phyloP scores from a whole-genome alignment of 2,888 invertebrate species.

The Melanophora roralis region DNA sequence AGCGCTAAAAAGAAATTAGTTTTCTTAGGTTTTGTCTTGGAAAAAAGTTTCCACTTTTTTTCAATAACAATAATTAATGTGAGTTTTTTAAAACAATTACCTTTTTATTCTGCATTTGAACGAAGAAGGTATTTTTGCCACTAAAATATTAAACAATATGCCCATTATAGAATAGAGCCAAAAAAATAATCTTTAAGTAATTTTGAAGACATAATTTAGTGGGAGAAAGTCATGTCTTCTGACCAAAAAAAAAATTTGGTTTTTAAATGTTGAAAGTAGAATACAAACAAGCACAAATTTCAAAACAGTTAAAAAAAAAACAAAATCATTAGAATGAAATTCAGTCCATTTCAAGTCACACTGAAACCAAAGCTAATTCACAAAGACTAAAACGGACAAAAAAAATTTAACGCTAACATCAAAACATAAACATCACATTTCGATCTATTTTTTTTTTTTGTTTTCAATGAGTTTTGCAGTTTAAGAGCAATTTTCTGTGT shows the following conservation, averaged over 20 bases:
- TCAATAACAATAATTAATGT: too few species aligned
- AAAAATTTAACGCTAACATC: slow-evolving; percentile 1
- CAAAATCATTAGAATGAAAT: slow-evolving; percentile 43
- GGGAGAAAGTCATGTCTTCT: slow-evolving; percentile 47
- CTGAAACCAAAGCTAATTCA: background rate
- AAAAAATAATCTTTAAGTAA: slow-evolving; percentile 16
- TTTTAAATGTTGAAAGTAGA: background rate
- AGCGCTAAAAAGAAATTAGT: too few species aligned
- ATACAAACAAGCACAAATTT: slow-evolving; percentile 3
- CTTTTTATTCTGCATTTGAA: too few species aligned
- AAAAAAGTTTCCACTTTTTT: too few species aligned
- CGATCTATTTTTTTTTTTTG: too few species aligned
- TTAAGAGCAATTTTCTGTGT: too few species aligned
- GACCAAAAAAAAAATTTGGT: slow-evolving; percentile 9
- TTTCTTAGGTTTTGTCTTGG: too few species aligned
- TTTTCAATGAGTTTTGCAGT: background rate
- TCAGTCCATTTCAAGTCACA: background rate
- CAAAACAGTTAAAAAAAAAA: slow-evolving; percentile 21
- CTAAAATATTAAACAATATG: too few species aligned
- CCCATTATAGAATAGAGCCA: background rate
- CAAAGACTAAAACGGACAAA: background rate
- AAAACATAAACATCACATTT: background rate
- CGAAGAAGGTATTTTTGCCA: too few species aligned
- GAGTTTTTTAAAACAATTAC: too few species aligned
- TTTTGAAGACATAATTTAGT: slow-evolving; percentile 41